Evolutionary conservation across 2,888 invertebrate genomes (phyloP).

Genomic region (Sarcophaga variegata): DNA sequence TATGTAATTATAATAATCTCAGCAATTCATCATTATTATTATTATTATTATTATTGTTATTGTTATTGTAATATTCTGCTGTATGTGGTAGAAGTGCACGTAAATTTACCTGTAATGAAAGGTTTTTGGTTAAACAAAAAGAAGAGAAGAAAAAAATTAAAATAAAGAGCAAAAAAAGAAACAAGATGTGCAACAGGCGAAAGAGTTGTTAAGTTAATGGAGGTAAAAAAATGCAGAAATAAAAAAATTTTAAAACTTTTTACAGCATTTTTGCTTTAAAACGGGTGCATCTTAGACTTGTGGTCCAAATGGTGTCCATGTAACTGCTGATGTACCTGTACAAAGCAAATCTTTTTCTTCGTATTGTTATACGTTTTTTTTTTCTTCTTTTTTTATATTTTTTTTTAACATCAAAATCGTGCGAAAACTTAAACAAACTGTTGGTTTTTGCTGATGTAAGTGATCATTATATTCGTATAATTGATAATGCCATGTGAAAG

Average conservation of each 20-base stretch:
- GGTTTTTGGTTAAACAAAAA: conserved; percentile 36
- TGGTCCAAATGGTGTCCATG: conserved; percentile 37
- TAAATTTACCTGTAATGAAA: conserved; percentile 63
- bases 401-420: conserved; percentile 62
- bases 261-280: not conserved
- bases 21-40: not conserved
- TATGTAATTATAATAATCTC: conserved; percentile 75
- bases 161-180: not conserved
- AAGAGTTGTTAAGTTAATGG: not conserved
- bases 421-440: conserved; percentile 61
- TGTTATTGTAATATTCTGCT: too few species aligned
- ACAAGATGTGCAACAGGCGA: not conserved
- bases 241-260: conserved; percentile 7
- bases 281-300: conserved; percentile 26
- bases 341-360: conserved; percentile 32
- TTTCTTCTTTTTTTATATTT: conserved; percentile 5
- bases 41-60: too few species aligned
- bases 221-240: not conserved
- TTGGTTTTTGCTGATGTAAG: conserved; percentile 52
- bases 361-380: conserved; percentile 24
- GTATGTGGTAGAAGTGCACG: conserved; percentile 68
- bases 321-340: conserved; percentile 26
- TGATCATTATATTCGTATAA: conserved; percentile 64
- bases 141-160: not conserved
- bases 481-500: conserved; percentile 64